These are phyloP conservation scores for Cossypha polioptera DNA, from an alignment of 2,797 vertebrate genomes.

Conservation along the genomic window DNA sequence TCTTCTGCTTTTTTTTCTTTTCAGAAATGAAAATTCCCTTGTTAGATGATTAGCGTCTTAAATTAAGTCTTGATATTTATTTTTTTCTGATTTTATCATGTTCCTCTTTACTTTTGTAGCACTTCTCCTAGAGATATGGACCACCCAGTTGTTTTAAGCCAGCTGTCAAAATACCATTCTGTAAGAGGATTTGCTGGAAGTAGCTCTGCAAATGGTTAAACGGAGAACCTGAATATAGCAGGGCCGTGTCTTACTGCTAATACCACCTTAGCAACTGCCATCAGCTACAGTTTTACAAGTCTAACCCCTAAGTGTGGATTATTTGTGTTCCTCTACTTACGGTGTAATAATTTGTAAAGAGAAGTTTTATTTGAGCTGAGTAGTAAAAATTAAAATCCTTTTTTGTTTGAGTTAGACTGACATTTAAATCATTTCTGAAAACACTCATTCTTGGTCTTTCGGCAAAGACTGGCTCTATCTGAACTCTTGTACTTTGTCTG, in stretches of 20 bases:
- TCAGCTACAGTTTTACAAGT: background rate
- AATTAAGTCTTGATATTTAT: background rate
- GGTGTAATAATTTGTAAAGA: background rate
- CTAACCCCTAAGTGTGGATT: background rate
- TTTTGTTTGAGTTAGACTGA: background rate
- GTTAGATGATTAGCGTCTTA: background rate
- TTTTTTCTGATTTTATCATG: background rate
- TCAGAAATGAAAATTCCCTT: background rate
- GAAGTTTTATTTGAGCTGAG: background rate
- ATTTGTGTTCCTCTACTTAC: background rate
- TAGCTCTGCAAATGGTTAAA: background rate
- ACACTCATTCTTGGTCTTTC: background rate
- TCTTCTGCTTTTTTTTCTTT: background rate
- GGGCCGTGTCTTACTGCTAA: background rate
- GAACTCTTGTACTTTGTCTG: background rate
- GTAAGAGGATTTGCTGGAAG: background rate
- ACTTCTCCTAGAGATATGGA: background rate
- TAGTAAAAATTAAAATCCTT: background rate
- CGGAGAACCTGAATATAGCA: background rate
- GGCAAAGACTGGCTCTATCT: background rate
- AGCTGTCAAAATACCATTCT: slow-evolving; percentile 38
- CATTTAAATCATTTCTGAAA: background rate
- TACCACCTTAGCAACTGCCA: background rate
- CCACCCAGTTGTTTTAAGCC: slow-evolving; percentile 25
- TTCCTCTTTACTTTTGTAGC: background rate